Evolutionary conservation across 1,140 invertebrate species (phyloP), one percentile per base, ranked within the genome.

Genomic region (Drosophila ficusphila): DNA sequence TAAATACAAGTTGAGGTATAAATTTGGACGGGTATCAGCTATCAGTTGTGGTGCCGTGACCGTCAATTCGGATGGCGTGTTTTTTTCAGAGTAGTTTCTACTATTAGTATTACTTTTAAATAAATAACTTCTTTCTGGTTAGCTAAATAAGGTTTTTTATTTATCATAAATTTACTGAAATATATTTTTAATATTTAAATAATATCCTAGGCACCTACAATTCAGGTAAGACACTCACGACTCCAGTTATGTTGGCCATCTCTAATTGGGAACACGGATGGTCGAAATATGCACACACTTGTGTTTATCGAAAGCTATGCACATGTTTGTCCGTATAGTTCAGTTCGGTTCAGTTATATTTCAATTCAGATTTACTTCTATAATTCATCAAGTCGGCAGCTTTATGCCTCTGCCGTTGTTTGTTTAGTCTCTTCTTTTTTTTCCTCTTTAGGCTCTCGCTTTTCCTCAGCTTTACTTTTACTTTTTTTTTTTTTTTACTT

Each of bases 281-380:
- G 14, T 11, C 31, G 39, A 64, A 42, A 61, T 34, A 70, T 69
- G 62, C 67, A 57, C 53, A 54, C 14, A 39, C 38, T 25, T 48
- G 19, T 62, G 33, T 62, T 33, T 38, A 39, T 70, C 34, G 41
- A 42, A 33, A 62, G 34, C 64, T 56, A 51, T 71, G 53, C 56
- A 36, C 61, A 56, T 60, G 31, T 19, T 33, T 23, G 21, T 44
- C n/a, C n/a, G 33, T 25, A 51, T 57, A 36, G 54, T 39, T 48
- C 44, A 53, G 44, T 58, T 60, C 25, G 51, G 36, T 67, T 53
- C 58, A 49, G 58, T 86, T 86, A 86, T 88, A 86, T 88, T 76
- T 88, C 81, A 82, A 86, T 88, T 86, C 81, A 62, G 83, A 77
- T 88, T 88, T 71, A 77, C 68, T 88, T 88, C 77, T 70, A 86